Conservation (phyloP, 2,113 vertebrate species). For the Pelecanoides urinatrix region DNA sequence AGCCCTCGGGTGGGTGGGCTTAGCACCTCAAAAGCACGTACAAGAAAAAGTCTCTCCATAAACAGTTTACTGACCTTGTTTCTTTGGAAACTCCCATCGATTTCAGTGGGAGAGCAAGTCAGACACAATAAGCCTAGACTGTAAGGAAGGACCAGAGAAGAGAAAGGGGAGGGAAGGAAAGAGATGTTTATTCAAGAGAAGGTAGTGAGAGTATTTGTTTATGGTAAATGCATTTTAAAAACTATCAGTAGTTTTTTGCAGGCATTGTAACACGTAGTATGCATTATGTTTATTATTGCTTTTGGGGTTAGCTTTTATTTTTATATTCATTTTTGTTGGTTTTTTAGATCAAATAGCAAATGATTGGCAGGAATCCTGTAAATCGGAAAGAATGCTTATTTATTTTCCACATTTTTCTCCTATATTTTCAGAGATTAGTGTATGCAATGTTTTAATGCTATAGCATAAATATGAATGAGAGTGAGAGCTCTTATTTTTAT, state of each 20-base stretch:
- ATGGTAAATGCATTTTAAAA: not conserved
- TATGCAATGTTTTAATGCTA: slow-evolving; percentile 31
- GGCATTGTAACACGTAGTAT: not conserved
- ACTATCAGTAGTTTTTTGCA: not conserved
- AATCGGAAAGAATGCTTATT: slow-evolving; percentile 36
- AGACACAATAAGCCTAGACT: not conserved
- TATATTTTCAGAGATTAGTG: slow-evolving; percentile 41
- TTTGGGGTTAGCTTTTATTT: not conserved
- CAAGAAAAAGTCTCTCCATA: not conserved
- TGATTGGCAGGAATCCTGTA: slow-evolving; percentile 33
- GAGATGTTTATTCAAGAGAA: not conserved
- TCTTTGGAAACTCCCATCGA: not conserved
- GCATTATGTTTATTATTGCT: not conserved
- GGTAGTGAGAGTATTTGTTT: not conserved
- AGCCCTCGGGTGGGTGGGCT: not conserved
- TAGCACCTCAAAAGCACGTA: fast-evolving
- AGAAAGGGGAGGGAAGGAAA: not conserved
- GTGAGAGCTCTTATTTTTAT: not conserved
- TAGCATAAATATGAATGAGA: slow-evolving; percentile 41
- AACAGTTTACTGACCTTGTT: not conserved
- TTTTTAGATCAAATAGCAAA: slow-evolving; percentile 53
- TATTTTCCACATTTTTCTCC: slow-evolving; percentile 29
- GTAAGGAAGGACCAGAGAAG: not conserved
- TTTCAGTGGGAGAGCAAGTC: not conserved
- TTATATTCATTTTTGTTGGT: not conserved